A percentile compares a stretch with the other conserved stretches of the same genome.
Conservation (phyloP, 35 echinoderm and acorn worm genomes). For the Ophiothrix spiculata region DNA sequence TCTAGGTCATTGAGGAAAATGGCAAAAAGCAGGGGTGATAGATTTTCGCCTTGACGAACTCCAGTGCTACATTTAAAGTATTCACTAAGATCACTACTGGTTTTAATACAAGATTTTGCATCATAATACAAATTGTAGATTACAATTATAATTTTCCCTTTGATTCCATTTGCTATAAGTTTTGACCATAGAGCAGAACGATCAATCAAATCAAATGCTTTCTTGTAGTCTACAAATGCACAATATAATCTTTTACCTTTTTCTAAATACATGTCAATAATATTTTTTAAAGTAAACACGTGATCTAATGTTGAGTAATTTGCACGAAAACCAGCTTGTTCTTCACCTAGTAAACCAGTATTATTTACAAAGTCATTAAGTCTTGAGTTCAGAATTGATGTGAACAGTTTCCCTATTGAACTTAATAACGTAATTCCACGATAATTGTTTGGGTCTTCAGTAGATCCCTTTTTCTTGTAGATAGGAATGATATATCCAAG, state of each 20-base stretch:
- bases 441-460: too few species aligned
- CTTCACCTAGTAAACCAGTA: slow-evolving; percentile 17
- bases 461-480: slow-evolving; percentile 5
- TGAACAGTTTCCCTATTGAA: slow-evolving; percentile 16
- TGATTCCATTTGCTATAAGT: slow-evolving; percentile 34
- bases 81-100: slow-evolving; percentile 13
- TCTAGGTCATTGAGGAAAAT: slow-evolving; percentile 61
- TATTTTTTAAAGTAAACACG: slow-evolving; percentile 16
- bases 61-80: slow-evolving; percentile 54
- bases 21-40: slow-evolving; percentile 46
- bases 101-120: slow-evolving; percentile 59
- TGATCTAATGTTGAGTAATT: slow-evolving; percentile 42
- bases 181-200: slow-evolving; percentile 50
- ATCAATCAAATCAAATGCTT: slow-evolving; percentile 59
- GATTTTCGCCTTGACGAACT: slow-evolving; percentile 57
- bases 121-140: slow-evolving; percentile 46
- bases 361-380: slow-evolving; percentile 19
- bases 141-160: slow-evolving; percentile 62
- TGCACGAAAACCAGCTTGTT: slow-evolving; percentile 47
- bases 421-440: neutral
- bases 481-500: neutral
- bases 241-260: slow-evolving; percentile 45
- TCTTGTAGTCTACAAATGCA: slow-evolving; percentile 58
- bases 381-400: slow-evolving; percentile 33
- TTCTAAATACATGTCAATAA: slow-evolving; percentile 47